Evolutionary conservation across 2,888 invertebrate genomes (phyloP), one percentile per base, ranked within the genome.

Genomic region (Anorthoa munda): DNA sequence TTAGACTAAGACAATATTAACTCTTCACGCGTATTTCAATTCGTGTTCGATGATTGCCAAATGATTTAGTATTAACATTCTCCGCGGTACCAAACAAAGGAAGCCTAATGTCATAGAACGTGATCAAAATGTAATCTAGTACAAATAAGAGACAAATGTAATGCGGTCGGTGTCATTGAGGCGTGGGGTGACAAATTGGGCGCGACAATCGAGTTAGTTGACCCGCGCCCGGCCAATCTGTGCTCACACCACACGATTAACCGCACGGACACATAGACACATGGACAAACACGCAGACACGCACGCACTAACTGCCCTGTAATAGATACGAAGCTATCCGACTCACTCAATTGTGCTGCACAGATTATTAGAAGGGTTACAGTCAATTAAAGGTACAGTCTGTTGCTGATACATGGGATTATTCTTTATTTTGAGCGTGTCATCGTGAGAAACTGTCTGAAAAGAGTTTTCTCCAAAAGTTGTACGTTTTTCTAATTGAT

Each of bases 161-260:
- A 89, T 89, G 81, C 85, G 87, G 86, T 89, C 86, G 88, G 89
- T 90, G 90, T 90, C 87, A 87, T 89, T 88, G 87, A 87, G 89
- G 87, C 86, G 89, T 90, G 89, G 90, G 92, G 92, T 90, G 92
- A 94, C 94, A 94, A 95, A 95, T 95, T 95, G 94, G 94, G 91
- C 91, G 93, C 93, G 94, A 92, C 94, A 94, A 95, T 95, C 95
- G 93, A 95, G 94, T 95, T 94, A 96, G 91, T 94, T 95, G 95
- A 96, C 95, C 95, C 93, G 90, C 77, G 91, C 88, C 87, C 87
- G 81, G 75, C 81, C 92, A 93, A 94, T 94, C 93, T 92, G 90
- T 83, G 89, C 87, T 82, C 77, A 82, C 88, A 89, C 86, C 88
- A 85, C 84, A 84, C 89, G 89, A 93, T 93, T 93, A 92, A 91